Evolutionary conservation across 2,797 vertebrate genomes (phyloP), one percentile per base, ranked within the genome.

Genomic region (Rallus crepitans): DNA sequence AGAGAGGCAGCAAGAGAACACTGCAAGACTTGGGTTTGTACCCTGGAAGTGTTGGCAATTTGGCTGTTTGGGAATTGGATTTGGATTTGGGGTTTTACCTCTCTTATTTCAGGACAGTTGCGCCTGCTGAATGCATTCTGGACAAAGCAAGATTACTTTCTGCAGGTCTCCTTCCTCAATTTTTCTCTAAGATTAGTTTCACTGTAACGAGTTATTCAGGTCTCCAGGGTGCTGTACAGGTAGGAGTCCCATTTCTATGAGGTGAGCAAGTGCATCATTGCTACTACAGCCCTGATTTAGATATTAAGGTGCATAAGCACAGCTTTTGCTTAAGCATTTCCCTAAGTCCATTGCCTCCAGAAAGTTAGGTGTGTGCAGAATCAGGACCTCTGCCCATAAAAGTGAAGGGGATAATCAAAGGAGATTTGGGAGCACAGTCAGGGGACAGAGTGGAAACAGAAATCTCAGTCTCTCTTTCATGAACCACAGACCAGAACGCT

Each of bases 41-140:
- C 27, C 39, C 63, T 82, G 77, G n/a, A 86, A 94, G 23, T 20
- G 33, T 83, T 90, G 75, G 39, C 39, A 81, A 30, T 42, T 84
- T 82, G 59, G 19, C 31, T 65, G 11, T n/a, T 24, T 42, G 28
- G 19, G 33, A 87, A 76, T 15, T n/a, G 18, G 16, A 17, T 83
- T 25, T 60, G 77, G n/a, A 53, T 83, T 78, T 48, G 24, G 30
- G 42, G 11, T 59, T 73, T 45, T 18, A 10, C 27, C 59, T 69
- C 45, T 56, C 70, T 64, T 64, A 11, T 78, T 77, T 59, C 56
- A 73, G 77, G 42, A 45, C 21, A 39, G 18, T 33, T 73, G 28
- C 0, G 0, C 8, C 39, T 77, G 50, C 18, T 1, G 12, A 63
- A 82, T 16, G 7, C 59, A 11, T 60, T 84, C 66, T 33, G 33